A percentile compares a stretch with the other conserved stretches of the same genome.
Evolutionary conservation across 1,140 invertebrate genomes (phyloP).

Genomic region (Anoplolepis gracilipes): DNA sequence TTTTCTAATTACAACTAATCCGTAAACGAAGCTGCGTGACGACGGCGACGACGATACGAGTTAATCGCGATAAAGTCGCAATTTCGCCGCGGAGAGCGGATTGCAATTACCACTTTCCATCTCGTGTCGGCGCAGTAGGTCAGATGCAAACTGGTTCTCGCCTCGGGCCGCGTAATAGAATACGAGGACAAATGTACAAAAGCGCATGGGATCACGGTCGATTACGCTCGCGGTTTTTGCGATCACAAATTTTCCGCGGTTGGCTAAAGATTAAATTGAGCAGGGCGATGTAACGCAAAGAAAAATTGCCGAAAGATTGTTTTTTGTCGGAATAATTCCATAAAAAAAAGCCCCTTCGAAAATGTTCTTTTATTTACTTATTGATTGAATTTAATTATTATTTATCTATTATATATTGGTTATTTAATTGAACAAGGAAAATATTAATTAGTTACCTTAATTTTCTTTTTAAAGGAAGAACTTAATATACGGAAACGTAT

Average conservation of each 20-base stretch:
- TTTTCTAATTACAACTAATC: conserved; percentile 49
- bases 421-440: neutral
- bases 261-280: neutral
- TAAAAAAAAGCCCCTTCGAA: too few species aligned
- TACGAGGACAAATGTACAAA: conserved; percentile 59
- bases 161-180: conserved; percentile 57
- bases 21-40: conserved; percentile 7
- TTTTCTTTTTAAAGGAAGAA: neutral
- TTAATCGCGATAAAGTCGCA: conserved; percentile 61
- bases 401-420: neutral
- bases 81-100: conserved; percentile 59
- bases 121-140: conserved; percentile 62
- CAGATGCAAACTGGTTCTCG: conserved; percentile 62
- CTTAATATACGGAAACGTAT: neutral
- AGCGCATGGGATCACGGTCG: conserved; percentile 1
- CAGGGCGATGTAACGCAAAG: too few species aligned
- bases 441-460: neutral
- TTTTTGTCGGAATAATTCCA: neutral
- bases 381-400: neutral
- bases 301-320: neutral
- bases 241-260: conserved; percentile 1
- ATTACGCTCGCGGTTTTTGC: conserved; percentile 8
- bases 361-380: neutral
- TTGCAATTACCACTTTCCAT: conserved; percentile 62
- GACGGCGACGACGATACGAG: conserved; percentile 36